These are phyloP conservation scores for Lepidotrigona ventralis DNA, from an alignment of 1,140 invertebrate species.

Conservation along the genomic window DNA sequence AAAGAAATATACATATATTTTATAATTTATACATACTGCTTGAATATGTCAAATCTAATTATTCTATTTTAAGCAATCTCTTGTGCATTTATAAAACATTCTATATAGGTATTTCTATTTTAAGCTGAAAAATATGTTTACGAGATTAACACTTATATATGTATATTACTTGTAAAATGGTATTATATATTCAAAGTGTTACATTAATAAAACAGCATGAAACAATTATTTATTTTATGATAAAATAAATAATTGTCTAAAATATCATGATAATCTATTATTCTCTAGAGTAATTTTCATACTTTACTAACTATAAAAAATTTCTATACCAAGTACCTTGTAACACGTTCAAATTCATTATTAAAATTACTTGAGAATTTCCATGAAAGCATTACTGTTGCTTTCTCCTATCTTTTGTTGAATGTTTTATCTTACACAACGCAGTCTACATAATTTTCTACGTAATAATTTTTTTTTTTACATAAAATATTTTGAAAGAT, in stretches of 20 bases:
- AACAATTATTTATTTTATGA: conserved; percentile 9
- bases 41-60: conserved; percentile 4
- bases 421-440: conserved; percentile 27
- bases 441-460: conserved; percentile 34
- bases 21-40: conserved; percentile 4
- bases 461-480: background rate
- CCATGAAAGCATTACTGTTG: conserved; percentile 14
- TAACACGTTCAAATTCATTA: background rate
- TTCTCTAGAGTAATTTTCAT: background rate
- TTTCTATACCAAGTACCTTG: background rate
- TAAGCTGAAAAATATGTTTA: conserved; percentile 27
- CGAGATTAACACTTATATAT: conserved; percentile 15
- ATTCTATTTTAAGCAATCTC: conserved; percentile 14
- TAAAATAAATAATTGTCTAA: conserved; percentile 9
- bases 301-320: background rate
- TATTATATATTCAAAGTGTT: conserved; percentile 29
- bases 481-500: conserved; percentile 27
- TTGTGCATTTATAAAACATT: conserved; percentile 28
- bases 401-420: background rate
- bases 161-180: conserved; percentile 24
- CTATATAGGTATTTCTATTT: conserved; percentile 23
- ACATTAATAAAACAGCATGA: conserved; percentile 33
- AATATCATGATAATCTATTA: background rate
- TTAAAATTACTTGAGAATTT: conserved; percentile 6
- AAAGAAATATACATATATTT: background rate